Evolutionary conservation across 2,888 invertebrate genomes (phyloP), one percentile per base, ranked within the genome.

Genomic region (Troglohyphantes excavatus): DNA sequence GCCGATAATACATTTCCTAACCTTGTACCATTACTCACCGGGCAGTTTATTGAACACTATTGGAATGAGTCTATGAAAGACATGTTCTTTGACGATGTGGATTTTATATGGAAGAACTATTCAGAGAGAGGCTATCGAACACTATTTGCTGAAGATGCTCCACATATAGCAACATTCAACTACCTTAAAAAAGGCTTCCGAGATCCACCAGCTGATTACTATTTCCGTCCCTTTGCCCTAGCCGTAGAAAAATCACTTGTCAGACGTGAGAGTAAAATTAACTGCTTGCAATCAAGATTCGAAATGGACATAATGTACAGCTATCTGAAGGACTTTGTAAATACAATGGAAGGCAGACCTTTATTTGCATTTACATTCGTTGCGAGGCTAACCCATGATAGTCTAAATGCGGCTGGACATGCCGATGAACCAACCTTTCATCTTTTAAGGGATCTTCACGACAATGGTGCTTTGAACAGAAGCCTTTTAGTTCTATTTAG

Each of bases 401-500:
- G 92, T 75, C 90, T 93, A 9, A 93, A 93, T 90, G 92, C 92
- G 29, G 93, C 93, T 2, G 93, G 92, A 6, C 91, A 92, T 53
- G 93, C 93, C 0, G 93, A 93, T 84, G 92, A 92, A 2, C 92
- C 93, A 13, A 92, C 93, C 53, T 63, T 92, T 91, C 92, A 93
- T 0, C 95, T 96, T 92, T 93, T 98, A 78, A 93, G 93, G 90
- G 93, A 94, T 86, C 93, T 96, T 76, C 93, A 95, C 53, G 92
- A 93, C 0, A 93, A 94, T 1, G 94, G 94, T 0, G 94, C 95
- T 81, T 94, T 97, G 81, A 95, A 96, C 78, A 94, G 95, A 29
- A 97, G 97, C 0, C 94, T 95, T 92, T 81, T 97, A 78, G 93
- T 97, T 11, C 93, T 95, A 65, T 94, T 98, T 94, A 98, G 98